Percentiles rank a stretch among this genome's conserved stretches.
Conservation (phyloP, 2,888 invertebrate genomes). For the Pyrrhia umbra region DNA sequence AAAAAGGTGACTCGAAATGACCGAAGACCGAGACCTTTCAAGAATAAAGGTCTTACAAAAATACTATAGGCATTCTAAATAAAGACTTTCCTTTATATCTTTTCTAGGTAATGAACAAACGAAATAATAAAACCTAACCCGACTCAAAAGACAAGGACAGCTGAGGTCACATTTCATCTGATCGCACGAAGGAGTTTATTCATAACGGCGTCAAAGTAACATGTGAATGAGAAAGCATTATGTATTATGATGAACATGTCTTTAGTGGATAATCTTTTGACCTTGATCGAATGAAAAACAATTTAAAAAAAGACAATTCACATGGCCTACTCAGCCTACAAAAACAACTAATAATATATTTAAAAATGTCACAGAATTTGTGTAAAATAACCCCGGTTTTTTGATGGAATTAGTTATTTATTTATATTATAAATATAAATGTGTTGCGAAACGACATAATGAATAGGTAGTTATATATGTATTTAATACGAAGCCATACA, state of each 20-base stretch:
- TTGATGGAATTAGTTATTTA: too few species aligned
- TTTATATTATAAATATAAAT: too few species aligned
- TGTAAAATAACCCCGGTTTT: too few species aligned
- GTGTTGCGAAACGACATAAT: too few species aligned
- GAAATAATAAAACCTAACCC: constrained; percentile 47
- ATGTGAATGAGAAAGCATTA: constrained; percentile 6
- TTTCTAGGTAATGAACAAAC: constrained; percentile 17
- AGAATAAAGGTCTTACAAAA: constrained; percentile 25
- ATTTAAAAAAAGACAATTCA: too few species aligned
- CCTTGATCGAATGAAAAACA: too few species aligned
- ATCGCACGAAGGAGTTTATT: constrained; percentile 16
- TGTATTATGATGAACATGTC: too few species aligned
- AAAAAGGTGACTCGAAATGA: too few species aligned
- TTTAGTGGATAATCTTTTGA: too few species aligned
- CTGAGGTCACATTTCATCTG: constrained; percentile 28
- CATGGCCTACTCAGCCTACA: too few species aligned
- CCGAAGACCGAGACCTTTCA: constrained; percentile 24
- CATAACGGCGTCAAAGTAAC: constrained; percentile 39
- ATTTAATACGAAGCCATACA: background rate
- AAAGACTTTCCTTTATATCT: constrained; percentile 21
- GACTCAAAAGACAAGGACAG: constrained; percentile 40
- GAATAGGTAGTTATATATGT: background rate
- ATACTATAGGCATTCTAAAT: constrained; percentile 21
- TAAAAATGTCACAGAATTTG: too few species aligned
- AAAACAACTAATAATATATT: too few species aligned